Evolutionary conservation across 2,888 invertebrate species (phyloP), one percentile per base, ranked within the genome.

Genomic region (Hydriomena furcata): DNA sequence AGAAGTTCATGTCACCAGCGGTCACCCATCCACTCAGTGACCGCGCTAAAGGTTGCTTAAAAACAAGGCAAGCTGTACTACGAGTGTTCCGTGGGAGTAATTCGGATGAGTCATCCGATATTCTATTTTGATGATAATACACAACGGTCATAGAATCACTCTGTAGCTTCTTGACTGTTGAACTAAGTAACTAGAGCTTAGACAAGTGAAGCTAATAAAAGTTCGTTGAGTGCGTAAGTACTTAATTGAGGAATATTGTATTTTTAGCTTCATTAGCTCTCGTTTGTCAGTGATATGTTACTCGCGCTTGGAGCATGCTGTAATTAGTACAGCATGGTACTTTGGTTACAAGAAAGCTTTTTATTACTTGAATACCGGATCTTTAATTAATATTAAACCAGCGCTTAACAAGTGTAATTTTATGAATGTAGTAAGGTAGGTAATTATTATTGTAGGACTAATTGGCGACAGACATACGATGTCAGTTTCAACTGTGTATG

Each of bases 181-280:
- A 44, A 23, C 35, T 36, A 37, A 31, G 24, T 36, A 37, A 37
- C 31, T 21, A 30, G 30, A 40, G 35, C 40, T 45, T 45, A 41
- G 28, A 28, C 27, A 37, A 37, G 31, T 32, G 46, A 52, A 21
- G 28, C 36, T 34, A 46, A 46, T 46, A 52, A 46, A 52, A 42
- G 42, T 30, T 31, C 46, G 36, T 37, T 28, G 31, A 46, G 41
- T 23, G 38, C 17, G 34, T 34, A 32, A 31, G 30, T 48, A 31
- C n/a, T 45, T 45, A 47, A 48, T 43, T 50, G 23, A 55, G 11
- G n/a, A 41, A 49, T 32, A 51, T 31, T 20, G 36, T 56, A 59
- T 59, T 47, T 52, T 52, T 54, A 56, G 56, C 52, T 47, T 56
- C 40, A 47, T 56, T 55, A 52, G 11, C 24, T 38, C 41, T 35